Evolutionary conservation across 2,113 vertebrate genomes (phyloP).

Genomic region (Gymnorhina tibicen): DNA sequence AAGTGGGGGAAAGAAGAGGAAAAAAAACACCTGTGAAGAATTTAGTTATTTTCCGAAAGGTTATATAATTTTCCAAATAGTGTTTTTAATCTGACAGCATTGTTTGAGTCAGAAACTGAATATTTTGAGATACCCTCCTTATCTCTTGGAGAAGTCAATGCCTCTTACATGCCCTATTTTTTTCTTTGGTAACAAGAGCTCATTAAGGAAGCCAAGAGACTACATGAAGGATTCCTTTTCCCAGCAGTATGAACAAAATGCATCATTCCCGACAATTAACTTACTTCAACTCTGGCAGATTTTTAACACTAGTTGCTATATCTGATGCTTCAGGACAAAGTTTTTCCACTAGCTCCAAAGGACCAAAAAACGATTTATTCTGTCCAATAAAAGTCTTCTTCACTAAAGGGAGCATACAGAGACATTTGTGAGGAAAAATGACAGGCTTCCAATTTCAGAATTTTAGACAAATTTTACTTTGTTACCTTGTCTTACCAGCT

Average conservation of each 20-base stretch:
- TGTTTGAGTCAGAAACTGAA: not conserved
- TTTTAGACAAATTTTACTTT: not conserved
- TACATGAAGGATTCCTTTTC: not conserved
- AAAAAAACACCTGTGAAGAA: not conserved
- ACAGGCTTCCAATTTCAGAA: not conserved
- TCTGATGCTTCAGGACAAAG: conserved; percentile 92
- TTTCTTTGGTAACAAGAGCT: not conserved
- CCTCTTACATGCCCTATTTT: not conserved
- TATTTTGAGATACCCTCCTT: not conserved
- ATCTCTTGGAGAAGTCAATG: not conserved
- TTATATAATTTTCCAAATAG: not conserved
- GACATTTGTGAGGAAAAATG: not conserved
- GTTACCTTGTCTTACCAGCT: not conserved
- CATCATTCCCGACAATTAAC: conserved; percentile 25
- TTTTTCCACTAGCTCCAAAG: conserved; percentile 94
- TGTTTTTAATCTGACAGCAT: not conserved
- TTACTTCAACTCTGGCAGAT: conserved; percentile 94
- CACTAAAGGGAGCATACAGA: conserved; percentile 70
- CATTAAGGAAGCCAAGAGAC: not conserved
- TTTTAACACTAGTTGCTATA: conserved; percentile 92
- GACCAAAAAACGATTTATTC: conserved; percentile 96
- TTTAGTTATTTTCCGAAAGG: not conserved
- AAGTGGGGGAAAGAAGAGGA: not conserved
- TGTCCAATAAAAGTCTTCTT: conserved; percentile 96
- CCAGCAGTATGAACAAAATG: not conserved